Evolutionary conservation across 2,888 invertebrate genomes (phyloP).

Genomic region (Conomelus anceps): DNA sequence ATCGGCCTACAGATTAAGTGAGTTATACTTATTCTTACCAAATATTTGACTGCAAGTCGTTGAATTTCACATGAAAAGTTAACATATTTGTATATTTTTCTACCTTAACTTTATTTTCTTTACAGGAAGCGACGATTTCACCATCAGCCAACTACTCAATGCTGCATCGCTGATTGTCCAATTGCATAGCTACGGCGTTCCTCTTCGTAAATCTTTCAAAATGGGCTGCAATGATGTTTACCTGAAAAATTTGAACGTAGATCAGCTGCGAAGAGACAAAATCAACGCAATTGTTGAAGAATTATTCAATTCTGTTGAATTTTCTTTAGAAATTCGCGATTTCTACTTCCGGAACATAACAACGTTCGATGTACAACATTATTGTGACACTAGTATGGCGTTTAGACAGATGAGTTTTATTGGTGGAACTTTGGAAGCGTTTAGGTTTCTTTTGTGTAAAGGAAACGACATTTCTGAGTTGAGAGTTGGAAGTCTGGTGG

Average conservation of each 20-base stretch:
- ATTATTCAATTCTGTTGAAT: conserved; percentile 42
- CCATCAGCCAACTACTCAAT: conserved; percentile 57
- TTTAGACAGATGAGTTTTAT: neutral
- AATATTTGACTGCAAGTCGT: too few relatives aligned
- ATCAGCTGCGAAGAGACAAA: conserved; percentile 39
- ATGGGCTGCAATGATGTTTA: conserved; percentile 60
- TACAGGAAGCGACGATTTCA: conserved; percentile 54
- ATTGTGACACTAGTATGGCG: conserved; percentile 32
- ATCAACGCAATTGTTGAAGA: conserved; percentile 48
- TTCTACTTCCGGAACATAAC: conserved; percentile 38
- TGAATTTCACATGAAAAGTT: too few relatives aligned
- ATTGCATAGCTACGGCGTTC: conserved; percentile 53
- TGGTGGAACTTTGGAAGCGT: neutral
- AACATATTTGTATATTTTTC: too few relatives aligned
- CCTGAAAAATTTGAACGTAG: conserved; percentile 44
- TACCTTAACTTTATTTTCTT: conserved; percentile 26
- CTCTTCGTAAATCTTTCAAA: conserved; percentile 49
- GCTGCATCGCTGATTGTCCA: conserved; percentile 57
- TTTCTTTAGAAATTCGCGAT: conserved; percentile 33
- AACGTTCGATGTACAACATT: conserved; percentile 46
- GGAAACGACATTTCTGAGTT: neutral
- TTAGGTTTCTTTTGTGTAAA: neutral
- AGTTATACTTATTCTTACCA: too few relatives aligned
- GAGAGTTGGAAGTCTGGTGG: neutral
- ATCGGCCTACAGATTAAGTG: too few relatives aligned